Evolutionary conservation across 2,113 vertebrate genomes (phyloP), one percentile per base, ranked within the genome.

Genomic region (Ceuthmochares aereus): DNA sequence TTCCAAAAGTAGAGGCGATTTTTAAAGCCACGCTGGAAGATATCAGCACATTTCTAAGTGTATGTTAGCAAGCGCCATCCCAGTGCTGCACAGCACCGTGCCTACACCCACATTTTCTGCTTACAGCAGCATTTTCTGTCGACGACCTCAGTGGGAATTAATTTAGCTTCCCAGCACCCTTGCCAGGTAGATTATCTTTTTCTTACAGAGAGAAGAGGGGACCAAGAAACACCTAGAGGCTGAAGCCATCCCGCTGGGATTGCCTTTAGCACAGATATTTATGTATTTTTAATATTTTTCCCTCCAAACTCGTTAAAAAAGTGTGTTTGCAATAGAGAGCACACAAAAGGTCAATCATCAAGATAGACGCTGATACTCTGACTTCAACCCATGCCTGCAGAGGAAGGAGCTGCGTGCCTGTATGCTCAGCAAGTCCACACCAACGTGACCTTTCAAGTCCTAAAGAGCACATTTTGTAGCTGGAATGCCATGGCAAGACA

Each of bases 241-340:
- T 78, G 10, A 67, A 84, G 52, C 32, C 32, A 20, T 3, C 16
- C 79, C 56, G 62, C 6, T 0, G 0, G 47, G 56, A 59, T 0
- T 62, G 16, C 60, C 45, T 84, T 93, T 21, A 77, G 83, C 72
- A 42, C 64, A 49, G 36, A 49, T 4, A 12, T 75, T 52, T 9
- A 4, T 0, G 1, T 23, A 21, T 23, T 37, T 63, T 3, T 55
- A 26, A 27, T 9, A 10, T 21, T 68, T 52, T 12, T 10, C 18
- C 17, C 32, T 15, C 20, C 5, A 27, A 40, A 40, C 29, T 49
- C 21, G 30, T 49, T 67, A 23, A 54, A 17, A 56, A 58, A 37
- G 3, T 2, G 13, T 14, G 27, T 47, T 47, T 67, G 66, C 70
- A 51, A 13, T 1, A 36, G 15, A 42, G 14, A 52, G 63, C 37